Conservation (phyloP, 2,888 invertebrate species). For the Chrysolina oricalcia region DNA sequence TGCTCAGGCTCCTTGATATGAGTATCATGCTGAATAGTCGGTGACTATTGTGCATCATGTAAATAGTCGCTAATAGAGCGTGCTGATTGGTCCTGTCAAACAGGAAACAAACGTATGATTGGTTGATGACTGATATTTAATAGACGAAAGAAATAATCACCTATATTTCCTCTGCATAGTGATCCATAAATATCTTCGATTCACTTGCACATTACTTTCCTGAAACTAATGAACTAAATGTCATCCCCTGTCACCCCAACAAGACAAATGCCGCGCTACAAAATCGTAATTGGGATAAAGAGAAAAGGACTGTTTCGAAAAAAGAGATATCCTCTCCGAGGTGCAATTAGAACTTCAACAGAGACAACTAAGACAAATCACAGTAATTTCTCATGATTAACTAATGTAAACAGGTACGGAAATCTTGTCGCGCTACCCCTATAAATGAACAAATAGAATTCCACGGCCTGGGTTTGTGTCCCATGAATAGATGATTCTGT, state of each 20-base stretch:
- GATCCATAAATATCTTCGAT: not conserved
- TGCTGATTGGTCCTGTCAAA: no score
- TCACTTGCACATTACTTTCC: not conserved
- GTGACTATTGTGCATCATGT: no score
- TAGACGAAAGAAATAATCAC: no score
- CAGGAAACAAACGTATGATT: no score
- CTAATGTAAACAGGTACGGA: constrained; percentile 18
- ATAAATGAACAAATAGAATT: constrained; percentile 16
- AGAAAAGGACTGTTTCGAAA: not conserved
- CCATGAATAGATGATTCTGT: constrained; percentile 15
- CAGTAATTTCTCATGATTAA: constrained; percentile 19
- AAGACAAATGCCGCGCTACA: not conserved
- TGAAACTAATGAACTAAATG: not conserved
- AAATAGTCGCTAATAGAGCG: no score
- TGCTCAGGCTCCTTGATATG: no score
- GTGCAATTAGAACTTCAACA: constrained; percentile 5
- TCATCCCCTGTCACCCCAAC: not conserved
- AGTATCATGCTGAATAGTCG: no score
- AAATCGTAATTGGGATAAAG: not conserved
- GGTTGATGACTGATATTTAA: no score
- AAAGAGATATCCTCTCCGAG: not conserved
- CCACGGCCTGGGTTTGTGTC: constrained; percentile 15
- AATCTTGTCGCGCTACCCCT: not conserved
- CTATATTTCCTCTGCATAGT: no score
- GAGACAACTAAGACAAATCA: not conserved